Evolutionary conservation across 2,113 vertebrate genomes (phyloP), one percentile per base, ranked within the genome.

Genomic region (Sphaerodactylus townsendi): DNA sequence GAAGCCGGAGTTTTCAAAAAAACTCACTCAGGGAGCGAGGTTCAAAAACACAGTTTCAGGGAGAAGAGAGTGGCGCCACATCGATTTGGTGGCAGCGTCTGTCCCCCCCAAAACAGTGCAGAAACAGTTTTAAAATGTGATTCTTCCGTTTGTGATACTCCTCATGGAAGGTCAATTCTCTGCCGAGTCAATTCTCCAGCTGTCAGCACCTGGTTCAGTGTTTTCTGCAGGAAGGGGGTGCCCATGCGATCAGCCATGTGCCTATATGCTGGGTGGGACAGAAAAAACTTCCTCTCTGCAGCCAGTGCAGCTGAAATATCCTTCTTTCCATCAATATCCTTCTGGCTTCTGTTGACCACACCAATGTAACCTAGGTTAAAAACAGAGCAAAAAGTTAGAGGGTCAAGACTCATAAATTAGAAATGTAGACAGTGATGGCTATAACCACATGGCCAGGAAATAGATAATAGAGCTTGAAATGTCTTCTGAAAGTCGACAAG

Each of bases 231-330:
- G 94, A 97, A 99, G 5, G 98, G 96, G 0, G 99, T 99, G 71
- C 99, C 99, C 99, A 99, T 99, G 11, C 99, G 98, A n/a, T 99
- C 98, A 2, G 99, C 98, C 95, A 99, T 93, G 94, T 99, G 99
- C 94, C 99, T 96, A 80, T 99, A 99, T 1, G 95, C 95, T 1
- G 98, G 97, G 76, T 99, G 99, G n/a, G 98, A 97, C 69, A 99
- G 97, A 84, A 99, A 99, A 90, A 99, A 99, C 89, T 99, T 99
- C 81, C 98, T 97, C 91, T 99, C 99, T 0, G 99, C 98, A 3
- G 95, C 97, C 93, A 99, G 94, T n/a, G 99, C 98, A 0, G 98
- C 98, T 1, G 95, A 96, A 91, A 99, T 99, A 85, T 99, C 98
- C 92, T 99, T 99, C 93, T 93, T 99, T 53, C 99, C 99, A 82